phyloP scores from a whole-genome alignment of 2,888 invertebrate genomes.

The Erpobdella octoculata region DNA sequence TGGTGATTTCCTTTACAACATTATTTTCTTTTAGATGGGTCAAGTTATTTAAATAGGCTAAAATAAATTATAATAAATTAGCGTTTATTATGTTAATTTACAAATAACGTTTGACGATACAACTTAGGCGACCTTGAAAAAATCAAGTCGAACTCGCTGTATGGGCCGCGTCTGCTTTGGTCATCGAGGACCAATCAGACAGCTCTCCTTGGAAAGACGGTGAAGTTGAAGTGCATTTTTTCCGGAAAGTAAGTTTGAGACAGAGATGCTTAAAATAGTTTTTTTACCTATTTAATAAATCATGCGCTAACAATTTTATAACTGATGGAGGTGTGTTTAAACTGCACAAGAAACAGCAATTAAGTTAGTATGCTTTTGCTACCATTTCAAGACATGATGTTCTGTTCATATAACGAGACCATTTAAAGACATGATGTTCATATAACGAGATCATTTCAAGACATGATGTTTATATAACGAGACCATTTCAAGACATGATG shows the following conservation, averaged over 20 bases:
- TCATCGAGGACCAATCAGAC: background rate
- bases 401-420: no score
- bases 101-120: no score
- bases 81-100: no score
- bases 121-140: background rate
- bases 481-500: no score
- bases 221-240: conserved; percentile 17
- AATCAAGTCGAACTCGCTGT: background rate
- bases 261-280: background rate
- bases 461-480: no score
- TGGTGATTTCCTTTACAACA: no score
- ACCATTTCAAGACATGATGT: no score
- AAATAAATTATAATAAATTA: background rate
- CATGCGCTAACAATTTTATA: background rate
- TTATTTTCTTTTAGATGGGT: background rate
- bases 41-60: background rate
- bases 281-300: conserved; percentile 4
- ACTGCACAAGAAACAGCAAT: background rate
- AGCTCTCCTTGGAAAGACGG: background rate
- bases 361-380: no score
- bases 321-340: background rate
- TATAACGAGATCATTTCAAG: no score
- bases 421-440: no score
- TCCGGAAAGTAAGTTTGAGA: conserved; percentile 11
- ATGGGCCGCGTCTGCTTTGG: conserved; percentile 17